Evolutionary conservation across 2,888 invertebrate genomes (phyloP), one percentile per base, ranked within the genome.

Genomic region (Bellardia bayeri): DNA sequence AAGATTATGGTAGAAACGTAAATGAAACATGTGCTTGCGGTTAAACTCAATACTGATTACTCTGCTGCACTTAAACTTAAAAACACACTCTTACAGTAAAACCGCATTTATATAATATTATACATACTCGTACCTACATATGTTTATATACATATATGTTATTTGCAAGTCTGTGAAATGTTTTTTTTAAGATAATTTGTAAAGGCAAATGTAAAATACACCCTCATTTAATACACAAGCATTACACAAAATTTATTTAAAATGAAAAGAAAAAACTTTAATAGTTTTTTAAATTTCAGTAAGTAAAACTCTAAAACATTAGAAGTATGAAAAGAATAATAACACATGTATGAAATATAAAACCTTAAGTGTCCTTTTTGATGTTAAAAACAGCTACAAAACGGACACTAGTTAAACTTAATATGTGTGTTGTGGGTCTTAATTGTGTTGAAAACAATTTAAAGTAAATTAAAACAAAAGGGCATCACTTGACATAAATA

Each of bases 11-110:
- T 69, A 69, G 69, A 61, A 79, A 64, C 16, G 37, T 68, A 63
- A 79, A 79, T 82, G 79, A 86, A 83, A 86, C 83, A 86, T 86
- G 83, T 86, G 83, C 75, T 80, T 80, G 86, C 42, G 83, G 83
- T 86, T 83, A 61, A 86, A 69, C 75, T 80, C 23, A 74, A 74
- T 75, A 79, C 82, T 79, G 83, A 83, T 80, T 86, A 79, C 82
- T 49, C 13, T 64, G 51, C 69, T 58, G 79, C 83, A 72, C 61
- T 68, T 78, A 56, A 66, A 75, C 61, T 33, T 33, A 63, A 8
- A 2, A 16, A 68, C 16, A 54, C 30, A 66, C 54, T 42, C 75
- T 8, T 8, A 49, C 33, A 63, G 9, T 6, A 54, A 66, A 76
- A 76, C 76, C 64, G 51, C 76, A 76, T 54, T 76, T 63, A 54